A percentile compares a stretch with the other conserved stretches of the same genome.
These are phyloP conservation scores for Eulacestoma nigropectus DNA, from an alignment of 2,113 vertebrate species.

Conservation along the genomic window DNA sequence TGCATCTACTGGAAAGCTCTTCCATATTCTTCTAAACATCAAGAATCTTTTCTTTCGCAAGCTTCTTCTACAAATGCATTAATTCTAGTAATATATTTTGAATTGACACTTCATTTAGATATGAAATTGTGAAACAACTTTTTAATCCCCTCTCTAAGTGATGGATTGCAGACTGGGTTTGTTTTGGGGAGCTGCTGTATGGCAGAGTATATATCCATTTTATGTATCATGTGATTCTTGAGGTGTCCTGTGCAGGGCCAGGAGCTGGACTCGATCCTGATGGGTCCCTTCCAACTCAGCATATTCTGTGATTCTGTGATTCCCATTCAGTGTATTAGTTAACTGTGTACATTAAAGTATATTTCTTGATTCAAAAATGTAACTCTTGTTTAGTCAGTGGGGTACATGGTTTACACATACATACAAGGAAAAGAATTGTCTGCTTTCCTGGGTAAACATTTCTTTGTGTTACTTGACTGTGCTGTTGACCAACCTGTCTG, in stretches of 20 bases:
- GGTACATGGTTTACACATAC: background rate
- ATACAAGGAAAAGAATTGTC: background rate
- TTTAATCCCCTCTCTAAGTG: background rate
- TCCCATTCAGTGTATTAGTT: background rate
- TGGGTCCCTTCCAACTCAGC: background rate
- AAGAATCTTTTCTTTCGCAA: background rate
- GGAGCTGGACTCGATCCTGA: background rate
- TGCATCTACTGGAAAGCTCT: background rate
- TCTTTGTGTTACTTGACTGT: background rate
- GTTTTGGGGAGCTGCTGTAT: background rate
- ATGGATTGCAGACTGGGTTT: background rate
- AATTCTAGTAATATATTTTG: background rate
- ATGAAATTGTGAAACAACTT: background rate
- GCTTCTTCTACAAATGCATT: background rate
- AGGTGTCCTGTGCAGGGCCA: background rate
- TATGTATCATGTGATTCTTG: background rate
- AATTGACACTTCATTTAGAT: background rate
- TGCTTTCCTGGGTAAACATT: background rate
- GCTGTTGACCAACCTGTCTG: background rate
- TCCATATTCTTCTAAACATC: background rate
- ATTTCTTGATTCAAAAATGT: background rate
- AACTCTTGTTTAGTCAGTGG: background rate
- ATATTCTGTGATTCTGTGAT: background rate
- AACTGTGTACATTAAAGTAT: background rate
- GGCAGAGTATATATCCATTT: background rate